A percentile compares a stretch with the other conserved stretches of the same genome.
Evolutionary conservation across 2,113 vertebrate species (phyloP).

Genomic region (Hypanus sabinus): DNA sequence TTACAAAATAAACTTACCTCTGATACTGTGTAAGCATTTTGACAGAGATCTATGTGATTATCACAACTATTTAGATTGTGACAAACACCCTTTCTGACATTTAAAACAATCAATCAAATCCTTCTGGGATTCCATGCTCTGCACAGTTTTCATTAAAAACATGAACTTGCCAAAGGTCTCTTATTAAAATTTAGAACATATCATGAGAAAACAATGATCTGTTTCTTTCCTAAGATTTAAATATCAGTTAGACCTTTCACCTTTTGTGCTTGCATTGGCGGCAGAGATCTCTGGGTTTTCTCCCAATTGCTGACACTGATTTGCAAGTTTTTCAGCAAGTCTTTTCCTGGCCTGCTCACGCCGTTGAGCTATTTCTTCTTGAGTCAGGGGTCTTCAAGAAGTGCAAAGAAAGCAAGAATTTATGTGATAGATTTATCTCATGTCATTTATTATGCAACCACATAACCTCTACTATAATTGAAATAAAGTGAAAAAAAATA

Average conservation of each 20-base stretch:
- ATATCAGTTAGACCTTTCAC: slow-evolving; percentile 45
- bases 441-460: neutral
- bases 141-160: neutral
- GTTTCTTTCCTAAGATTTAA: neutral
- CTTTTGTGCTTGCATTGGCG: slow-evolving; percentile 43
- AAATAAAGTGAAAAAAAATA: neutral
- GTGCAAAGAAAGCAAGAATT: neutral
- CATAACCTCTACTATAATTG: neutral
- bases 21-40: neutral
- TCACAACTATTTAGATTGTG: neutral
- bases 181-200: neutral
- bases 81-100: neutral
- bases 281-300: slow-evolving; percentile 41
- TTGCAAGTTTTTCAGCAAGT: slow-evolving; percentile 69
- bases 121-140: neutral
- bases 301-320: slow-evolving; percentile 49
- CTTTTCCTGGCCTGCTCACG: slow-evolving; percentile 67
- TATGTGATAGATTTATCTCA: neutral
- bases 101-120: neutral
- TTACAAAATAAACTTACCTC: neutral
- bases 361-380: slow-evolving; percentile 75
- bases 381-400: slow-evolving; percentile 70
- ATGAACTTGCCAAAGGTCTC: neutral
- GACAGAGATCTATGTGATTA: neutral
- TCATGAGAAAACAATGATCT: neutral